phyloP scores from a whole-genome alignment of 2,113 vertebrate genomes.

The Cygnus atratus region DNA sequence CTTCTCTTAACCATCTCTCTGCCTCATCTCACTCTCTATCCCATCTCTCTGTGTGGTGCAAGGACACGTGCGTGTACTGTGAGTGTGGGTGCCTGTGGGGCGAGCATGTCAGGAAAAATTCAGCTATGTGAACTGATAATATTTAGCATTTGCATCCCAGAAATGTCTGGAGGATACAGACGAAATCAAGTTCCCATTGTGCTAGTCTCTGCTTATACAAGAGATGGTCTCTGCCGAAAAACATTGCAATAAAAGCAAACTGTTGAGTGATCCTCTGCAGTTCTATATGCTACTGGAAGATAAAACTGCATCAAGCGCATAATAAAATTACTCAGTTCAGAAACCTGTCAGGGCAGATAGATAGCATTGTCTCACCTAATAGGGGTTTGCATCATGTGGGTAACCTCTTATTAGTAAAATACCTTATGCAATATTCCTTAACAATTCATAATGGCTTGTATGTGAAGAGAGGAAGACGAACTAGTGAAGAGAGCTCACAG shows the following conservation, averaged over 20 bases:
- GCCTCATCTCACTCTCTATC: not conserved
- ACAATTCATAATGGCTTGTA: not conserved
- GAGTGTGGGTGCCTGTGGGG: not conserved
- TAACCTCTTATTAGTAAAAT: not conserved
- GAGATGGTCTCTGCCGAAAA: not conserved
- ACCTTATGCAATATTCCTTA: conserved; percentile 5
- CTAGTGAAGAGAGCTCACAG: conserved; percentile 13
- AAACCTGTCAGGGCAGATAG: conserved; percentile 3
- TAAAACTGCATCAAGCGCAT: not conserved
- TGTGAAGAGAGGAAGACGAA: not conserved
- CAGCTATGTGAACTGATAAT: not conserved
- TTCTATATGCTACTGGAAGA: not conserved
- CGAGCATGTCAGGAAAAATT: not conserved
- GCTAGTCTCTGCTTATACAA: not conserved
- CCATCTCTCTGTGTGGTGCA: not conserved
- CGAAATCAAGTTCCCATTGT: not conserved
- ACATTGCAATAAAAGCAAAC: not conserved
- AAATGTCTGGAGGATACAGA: not conserved
- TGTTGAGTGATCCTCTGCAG: not conserved
- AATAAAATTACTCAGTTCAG: conserved; percentile 1
- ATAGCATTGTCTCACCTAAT: not conserved
- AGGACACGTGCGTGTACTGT: too few relatives aligned
- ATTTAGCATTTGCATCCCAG: not conserved
- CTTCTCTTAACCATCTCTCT: not conserved
- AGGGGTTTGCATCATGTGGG: not conserved